These are phyloP conservation scores for Dallia pectoralis DNA, from an alignment of 2,797 vertebrate genomes.

Conservation along the genomic window DNA sequence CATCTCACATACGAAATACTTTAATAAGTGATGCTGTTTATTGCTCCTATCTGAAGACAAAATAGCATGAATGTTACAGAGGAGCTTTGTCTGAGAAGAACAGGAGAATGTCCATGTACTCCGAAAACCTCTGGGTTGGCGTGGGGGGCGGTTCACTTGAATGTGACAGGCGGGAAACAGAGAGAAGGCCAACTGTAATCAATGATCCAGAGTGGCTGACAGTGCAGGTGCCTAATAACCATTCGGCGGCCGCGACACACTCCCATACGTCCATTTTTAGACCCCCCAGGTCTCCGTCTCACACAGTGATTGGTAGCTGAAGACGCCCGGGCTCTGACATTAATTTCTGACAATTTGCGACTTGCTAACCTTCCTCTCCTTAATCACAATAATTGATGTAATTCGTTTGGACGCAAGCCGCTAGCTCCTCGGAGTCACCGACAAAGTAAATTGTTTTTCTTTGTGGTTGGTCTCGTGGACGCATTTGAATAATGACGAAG, in stretches of 20 bases:
- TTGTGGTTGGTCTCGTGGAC: neutral
- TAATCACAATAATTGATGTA: neutral
- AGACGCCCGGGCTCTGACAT: neutral
- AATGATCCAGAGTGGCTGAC: conserved; percentile 58
- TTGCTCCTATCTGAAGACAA: neutral
- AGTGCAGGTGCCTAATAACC: conserved; percentile 77
- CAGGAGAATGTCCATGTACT: neutral
- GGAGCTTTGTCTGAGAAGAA: conserved; percentile 1
- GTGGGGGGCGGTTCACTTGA: conserved; percentile 35
- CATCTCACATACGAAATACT: neutral
- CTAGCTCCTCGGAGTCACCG: neutral
- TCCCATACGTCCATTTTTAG: conserved; percentile 9
- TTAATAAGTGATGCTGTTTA: too few relatives aligned
- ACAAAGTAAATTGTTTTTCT: neutral
- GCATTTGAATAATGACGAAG: neutral
- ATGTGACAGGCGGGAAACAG: conserved; percentile 59
- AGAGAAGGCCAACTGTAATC: conserved; percentile 57
- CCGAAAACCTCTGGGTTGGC: neutral
- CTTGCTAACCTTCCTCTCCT: neutral
- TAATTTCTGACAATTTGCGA: conserved; percentile 2
- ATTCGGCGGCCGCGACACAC: conserved; percentile 45
- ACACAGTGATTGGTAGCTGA: neutral
- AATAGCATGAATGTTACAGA: neutral
- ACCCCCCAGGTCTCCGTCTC: neutral
- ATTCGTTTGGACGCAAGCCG: neutral